Base-by-base conservation (phyloP, 2,797 vertebrate species). In the Ptychadena robeensis region DNA sequence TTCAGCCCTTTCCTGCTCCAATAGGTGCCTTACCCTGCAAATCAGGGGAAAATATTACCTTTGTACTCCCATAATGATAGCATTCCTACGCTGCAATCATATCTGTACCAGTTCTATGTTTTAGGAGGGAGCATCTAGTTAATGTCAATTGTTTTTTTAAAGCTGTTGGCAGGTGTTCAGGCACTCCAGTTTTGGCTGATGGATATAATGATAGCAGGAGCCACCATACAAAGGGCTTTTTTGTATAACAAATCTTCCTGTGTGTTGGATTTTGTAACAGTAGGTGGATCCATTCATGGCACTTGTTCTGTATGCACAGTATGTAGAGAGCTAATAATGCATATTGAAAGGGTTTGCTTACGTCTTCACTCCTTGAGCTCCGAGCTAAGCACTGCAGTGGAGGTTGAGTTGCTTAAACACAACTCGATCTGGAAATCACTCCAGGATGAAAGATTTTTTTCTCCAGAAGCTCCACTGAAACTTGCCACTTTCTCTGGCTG, bases 201-300 rank as follows among this genome's bases (percentile, higher is more conserved):
- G n/a, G n/a, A n/a, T n/a, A n/a, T n/a, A n/a, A n/a, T n/a, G n/a
- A 2, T 30, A n/a, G 32, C 22, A 7, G 25, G 63, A 22, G 9
- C 53, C 32, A 35, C 78, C 69, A 34, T 65, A 73, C 35, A 63
- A 80, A 81, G 69, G 59, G 72, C 61, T 68, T 48, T 66, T 27
- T 35, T 28, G 1, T 68, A 40, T 44, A 9, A 32, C 31, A 10
- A 12, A n/a, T 35, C 79, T 73, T 59, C 68, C 77, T 72, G 32
- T 25, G 27, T n/a, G 1, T 4, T 44, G 32, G 0, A 12, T 15
- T 44, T 40, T 72, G 15, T 65, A 66, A 22, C 27, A 15, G 10
- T 53, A 63, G 69, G 69, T 40, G 12, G 15, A 72, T 37, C 53
- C 9, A 9, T 73, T 12, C 38, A 35, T 48, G 10, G n/a, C 40